Evolutionary conservation across 2,113 vertebrate genomes (phyloP).

Genomic region (Dipodomys spectabilis): DNA sequence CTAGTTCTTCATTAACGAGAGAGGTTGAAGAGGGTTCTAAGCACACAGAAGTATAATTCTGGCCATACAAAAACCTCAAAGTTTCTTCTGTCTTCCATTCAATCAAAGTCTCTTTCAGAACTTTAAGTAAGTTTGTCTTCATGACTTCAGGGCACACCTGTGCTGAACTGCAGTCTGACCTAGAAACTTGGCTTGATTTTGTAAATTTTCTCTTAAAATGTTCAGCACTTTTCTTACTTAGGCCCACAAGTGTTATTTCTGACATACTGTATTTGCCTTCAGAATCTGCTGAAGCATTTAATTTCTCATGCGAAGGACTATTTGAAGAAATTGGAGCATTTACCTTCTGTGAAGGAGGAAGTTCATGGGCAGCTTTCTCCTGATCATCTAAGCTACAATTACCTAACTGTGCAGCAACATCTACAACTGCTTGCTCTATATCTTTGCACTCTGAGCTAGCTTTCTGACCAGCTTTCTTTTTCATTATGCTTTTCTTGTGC

Average conservation of each 20-base stretch:
- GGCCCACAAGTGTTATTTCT: conserved; percentile 90
- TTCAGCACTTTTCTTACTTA: conserved; percentile 93
- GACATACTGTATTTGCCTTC: conserved; percentile 53
- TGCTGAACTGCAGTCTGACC: conserved; percentile 19
- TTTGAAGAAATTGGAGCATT: conserved; percentile 42
- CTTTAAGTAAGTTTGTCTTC: conserved; percentile 87
- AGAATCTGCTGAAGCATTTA: conserved; percentile 56
- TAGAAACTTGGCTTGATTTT: conserved; percentile 73
- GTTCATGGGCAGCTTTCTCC: conserved; percentile 60
- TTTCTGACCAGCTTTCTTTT: conserved; percentile 72
- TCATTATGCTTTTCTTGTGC: conserved; percentile 69
- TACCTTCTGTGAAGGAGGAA: conserved; percentile 55
- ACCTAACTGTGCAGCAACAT: conserved; percentile 74
- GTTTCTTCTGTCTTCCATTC: conserved; percentile 96
- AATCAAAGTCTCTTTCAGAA: conserved; percentile 88
- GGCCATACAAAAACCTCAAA: conserved; percentile 90
- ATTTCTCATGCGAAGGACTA: conserved; percentile 45
- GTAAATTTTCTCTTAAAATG: conserved; percentile 89
- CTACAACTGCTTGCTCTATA: conserved; percentile 54
- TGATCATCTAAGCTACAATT: conserved; percentile 79
- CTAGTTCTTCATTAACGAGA: conserved; percentile 78
- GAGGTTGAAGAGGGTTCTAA: conserved; percentile 66
- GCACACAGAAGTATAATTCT: conserved; percentile 71
- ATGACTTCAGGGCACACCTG: conserved; percentile 63
- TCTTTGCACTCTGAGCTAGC: conserved; percentile 27